A percentile compares a stretch with the other conserved stretches of the same genome.
phyloP scores from a whole-genome alignment of 2,888 invertebrate genomes.

The Timema cristinae region DNA sequence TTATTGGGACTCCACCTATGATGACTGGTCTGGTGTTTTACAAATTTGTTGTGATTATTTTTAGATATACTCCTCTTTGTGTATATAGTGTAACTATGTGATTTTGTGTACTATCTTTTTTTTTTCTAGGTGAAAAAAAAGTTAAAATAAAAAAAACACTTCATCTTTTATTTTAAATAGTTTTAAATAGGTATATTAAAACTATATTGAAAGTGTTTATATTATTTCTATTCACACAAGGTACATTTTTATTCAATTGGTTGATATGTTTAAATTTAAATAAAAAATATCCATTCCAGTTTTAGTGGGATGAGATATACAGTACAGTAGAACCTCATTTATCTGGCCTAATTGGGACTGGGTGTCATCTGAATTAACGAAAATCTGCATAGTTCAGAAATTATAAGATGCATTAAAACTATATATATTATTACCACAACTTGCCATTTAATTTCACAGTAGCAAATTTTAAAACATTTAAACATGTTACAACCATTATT shows the following conservation, averaged over 20 bases:
- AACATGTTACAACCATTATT: too few species aligned
- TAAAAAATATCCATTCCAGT: constrained; percentile 44
- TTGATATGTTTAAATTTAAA: constrained; percentile 24
- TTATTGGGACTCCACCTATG: not conserved
- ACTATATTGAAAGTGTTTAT: constrained; percentile 14
- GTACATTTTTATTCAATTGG: constrained; percentile 26
- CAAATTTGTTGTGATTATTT: constrained; percentile 24
- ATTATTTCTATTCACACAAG: constrained; percentile 30
- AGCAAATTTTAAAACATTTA: too few species aligned
- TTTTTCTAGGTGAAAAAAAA: not conserved
- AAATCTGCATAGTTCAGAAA: too few species aligned
- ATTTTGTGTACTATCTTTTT: not conserved
- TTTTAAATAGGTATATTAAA: constrained; percentile 24
- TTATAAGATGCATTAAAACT: too few species aligned
- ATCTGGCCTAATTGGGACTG: too few species aligned
- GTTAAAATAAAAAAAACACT: constrained; percentile 38
- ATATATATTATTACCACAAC: too few species aligned
- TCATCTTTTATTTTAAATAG: constrained; percentile 36
- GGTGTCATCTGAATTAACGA: too few species aligned
- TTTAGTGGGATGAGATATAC: constrained; percentile 47
- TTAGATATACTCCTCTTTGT: constrained; percentile 37
- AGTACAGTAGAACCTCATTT: constrained; percentile 22
- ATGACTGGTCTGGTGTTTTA: constrained; percentile 26
- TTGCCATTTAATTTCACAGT: too few species aligned
- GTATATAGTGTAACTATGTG: constrained; percentile 48